phyloP scores from a whole-genome alignment of 2,113 vertebrate genomes.

The Uropsilus gracilis region DNA sequence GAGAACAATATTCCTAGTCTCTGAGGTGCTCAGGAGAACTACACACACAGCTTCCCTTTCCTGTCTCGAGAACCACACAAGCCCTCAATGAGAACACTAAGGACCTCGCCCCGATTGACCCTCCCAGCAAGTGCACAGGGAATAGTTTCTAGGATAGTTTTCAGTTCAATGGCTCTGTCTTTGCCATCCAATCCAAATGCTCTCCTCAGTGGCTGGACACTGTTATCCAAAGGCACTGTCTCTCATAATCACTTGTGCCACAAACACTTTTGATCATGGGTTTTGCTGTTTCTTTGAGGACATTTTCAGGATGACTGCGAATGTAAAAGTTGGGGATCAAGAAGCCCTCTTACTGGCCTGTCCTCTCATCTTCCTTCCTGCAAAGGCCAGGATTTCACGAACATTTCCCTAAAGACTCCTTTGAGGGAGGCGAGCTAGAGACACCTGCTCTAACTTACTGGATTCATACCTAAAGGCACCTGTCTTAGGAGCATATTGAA shows the following conservation, averaged over 20 bases:
- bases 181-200: too few species aligned
- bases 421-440: neutral
- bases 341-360: neutral
- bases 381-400: neutral
- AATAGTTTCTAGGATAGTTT: neutral
- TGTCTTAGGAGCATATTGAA: neutral
- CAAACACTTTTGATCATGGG: neutral
- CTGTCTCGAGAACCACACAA: neutral
- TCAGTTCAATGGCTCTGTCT: neutral
- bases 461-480: neutral
- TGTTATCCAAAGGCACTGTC: neutral
- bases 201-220: neutral
- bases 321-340: neutral
- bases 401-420: neutral
- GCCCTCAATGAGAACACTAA: slow-evolving; percentile 4
- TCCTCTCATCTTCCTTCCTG: neutral
- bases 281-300: neutral
- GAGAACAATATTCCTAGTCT: neutral
- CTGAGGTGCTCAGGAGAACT: neutral
- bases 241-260: neutral
- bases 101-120: neutral
- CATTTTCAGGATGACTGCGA: neutral
- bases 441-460: neutral
- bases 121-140: neutral
- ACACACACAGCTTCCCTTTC: neutral